These are phyloP conservation scores for Phaethon lepturus DNA, from an alignment of 2,113 vertebrate species.

Conservation along the genomic window DNA sequence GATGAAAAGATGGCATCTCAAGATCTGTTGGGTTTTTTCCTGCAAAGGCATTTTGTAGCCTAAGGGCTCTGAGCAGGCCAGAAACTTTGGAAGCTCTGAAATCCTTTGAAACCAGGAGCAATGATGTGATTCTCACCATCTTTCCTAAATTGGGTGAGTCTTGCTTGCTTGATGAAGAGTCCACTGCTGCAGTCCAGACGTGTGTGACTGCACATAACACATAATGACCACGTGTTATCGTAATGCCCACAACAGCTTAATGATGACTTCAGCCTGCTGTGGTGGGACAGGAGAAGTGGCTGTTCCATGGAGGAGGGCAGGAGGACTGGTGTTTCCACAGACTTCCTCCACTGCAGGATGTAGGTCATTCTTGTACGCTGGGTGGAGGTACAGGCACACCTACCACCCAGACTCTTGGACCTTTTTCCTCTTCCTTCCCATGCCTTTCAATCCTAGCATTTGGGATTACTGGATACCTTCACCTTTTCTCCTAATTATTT, in stretches of 20 bases:
- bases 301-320: background rate
- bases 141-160: slow-evolving; percentile 75
- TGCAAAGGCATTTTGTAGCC: background rate
- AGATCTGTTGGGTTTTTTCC: background rate
- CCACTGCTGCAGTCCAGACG: background rate
- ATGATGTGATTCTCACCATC: slow-evolving; percentile 59
- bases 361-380: background rate
- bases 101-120: background rate
- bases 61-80: background rate
- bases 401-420: background rate
- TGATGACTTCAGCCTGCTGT: background rate
- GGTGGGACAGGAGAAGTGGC: background rate
- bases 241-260: background rate
- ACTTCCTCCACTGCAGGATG: background rate
- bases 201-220: background rate
- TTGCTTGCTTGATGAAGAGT: background rate
- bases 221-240: background rate
- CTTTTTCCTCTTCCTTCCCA: background rate
- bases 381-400: background rate
- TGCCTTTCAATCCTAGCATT: background rate
- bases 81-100: background rate
- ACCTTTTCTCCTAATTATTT: background rate
- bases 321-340: background rate
- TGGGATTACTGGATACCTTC: background rate
- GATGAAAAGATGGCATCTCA: background rate